phyloP scores from a whole-genome alignment of 1,140 invertebrate genomes.

The Orussus abietinus region DNA sequence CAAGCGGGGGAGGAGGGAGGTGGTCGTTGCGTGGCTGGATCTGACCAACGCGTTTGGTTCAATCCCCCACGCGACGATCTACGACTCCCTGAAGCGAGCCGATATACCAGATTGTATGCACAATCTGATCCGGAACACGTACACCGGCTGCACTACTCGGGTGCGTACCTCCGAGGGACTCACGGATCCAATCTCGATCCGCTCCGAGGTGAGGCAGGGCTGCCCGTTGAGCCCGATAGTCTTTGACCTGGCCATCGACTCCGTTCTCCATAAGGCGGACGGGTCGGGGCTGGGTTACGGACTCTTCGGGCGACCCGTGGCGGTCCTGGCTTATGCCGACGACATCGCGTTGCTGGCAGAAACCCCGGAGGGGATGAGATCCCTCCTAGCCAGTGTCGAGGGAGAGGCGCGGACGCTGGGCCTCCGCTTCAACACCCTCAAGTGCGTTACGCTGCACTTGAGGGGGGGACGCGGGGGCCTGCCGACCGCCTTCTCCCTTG shows the following conservation, averaged over 20 bases:
- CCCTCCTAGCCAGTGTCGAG: constrained; percentile 8
- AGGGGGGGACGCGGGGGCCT: not conserved
- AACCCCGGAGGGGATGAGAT: constrained; percentile 1
- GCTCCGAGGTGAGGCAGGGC: constrained; percentile 41
- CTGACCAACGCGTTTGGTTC: constrained; percentile 34
- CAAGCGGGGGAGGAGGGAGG: constrained; percentile 6
- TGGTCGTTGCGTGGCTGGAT: constrained; percentile 36
- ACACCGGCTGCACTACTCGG: constrained; percentile 13
- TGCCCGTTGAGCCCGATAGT: constrained; percentile 41
- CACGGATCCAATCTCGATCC: constrained; percentile 29
- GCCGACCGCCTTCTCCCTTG: constrained; percentile 1
- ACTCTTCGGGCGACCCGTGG: constrained; percentile 17
- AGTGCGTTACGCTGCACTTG: constrained; percentile 21
- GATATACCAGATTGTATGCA: constrained; percentile 9
- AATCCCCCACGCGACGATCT: constrained; percentile 33
- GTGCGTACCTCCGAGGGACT: constrained; percentile 14
- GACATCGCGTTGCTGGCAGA: constrained; percentile 25
- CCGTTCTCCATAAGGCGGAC: constrained; percentile 13
- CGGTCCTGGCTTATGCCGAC: constrained; percentile 34
- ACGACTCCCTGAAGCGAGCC: constrained; percentile 4
- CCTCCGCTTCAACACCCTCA: constrained; percentile 16
- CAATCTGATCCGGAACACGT: constrained; percentile 22
- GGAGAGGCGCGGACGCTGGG: constrained; percentile 1
- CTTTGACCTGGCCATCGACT: constrained; percentile 47
- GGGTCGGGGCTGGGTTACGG: constrained; percentile 16